Conservation (phyloP, 2,113 vertebrate genomes). For the Miniopterus natalensis region DNA sequence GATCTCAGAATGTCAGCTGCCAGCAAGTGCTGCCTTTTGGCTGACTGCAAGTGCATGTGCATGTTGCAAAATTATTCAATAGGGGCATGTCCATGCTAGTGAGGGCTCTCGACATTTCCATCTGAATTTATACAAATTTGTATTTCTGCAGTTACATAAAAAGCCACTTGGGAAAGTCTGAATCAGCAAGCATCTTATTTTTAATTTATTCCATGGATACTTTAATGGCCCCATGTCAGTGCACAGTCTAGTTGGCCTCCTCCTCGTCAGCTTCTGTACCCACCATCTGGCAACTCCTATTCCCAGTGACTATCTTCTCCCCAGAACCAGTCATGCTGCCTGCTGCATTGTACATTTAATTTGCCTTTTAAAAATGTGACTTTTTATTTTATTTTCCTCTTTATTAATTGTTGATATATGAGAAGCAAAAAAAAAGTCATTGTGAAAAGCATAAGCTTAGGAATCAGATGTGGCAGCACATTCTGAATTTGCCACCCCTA, state of each 20-base stretch:
- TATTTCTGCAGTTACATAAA: constrained; percentile 52
- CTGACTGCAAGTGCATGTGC: not conserved
- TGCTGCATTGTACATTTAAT: not conserved
- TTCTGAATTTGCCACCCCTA: not conserved
- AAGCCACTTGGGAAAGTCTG: not conserved
- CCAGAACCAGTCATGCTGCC: not conserved
- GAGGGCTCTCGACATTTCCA: not conserved
- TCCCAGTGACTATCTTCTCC: not conserved
- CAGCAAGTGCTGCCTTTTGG: constrained; percentile 43
- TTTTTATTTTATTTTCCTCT: not conserved
- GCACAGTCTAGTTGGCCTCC: too few relatives aligned
- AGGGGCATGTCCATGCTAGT: not conserved
- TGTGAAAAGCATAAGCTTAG: not conserved
- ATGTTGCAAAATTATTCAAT: not conserved
- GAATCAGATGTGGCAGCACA: not conserved
- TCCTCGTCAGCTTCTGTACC: not conserved
- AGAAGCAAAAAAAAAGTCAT: not conserved
- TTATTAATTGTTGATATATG: not conserved
- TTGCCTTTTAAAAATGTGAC: not conserved
- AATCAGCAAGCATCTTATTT: not conserved
- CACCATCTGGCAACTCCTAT: not conserved
- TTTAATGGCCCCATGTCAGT: not conserved
- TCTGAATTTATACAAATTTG: not conserved
- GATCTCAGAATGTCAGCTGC: constrained; percentile 30
- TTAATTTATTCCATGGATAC: not conserved